Base-by-base conservation (phyloP, 2,113 vertebrate genomes). In the Mus pahari region DNA sequence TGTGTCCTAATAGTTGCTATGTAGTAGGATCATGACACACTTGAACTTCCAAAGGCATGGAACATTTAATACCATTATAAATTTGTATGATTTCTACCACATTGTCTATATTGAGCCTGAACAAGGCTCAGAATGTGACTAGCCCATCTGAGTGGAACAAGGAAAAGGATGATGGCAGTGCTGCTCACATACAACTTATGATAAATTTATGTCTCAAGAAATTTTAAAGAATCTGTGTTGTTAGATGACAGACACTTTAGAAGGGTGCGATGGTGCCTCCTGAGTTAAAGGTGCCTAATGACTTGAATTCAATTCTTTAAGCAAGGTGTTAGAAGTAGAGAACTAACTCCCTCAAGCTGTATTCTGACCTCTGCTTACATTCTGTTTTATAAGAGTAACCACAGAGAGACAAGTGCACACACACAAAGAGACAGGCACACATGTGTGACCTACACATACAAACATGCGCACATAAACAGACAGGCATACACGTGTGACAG, bases 281-380 rank as follows among this genome's bases (percentile, higher is more conserved):
- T 1, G 3, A 4, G 22, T 28, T 48, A 68, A 33, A 33, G 1
- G 31, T 13, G 17, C 2, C 28, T 48, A 48, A 22, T 86, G 28
- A 7, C 42, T 48, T 68, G 10, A 13, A 17, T 36, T 36, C 39
- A 48, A 12, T 66, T 31, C 42, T 48, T 5, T 13, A 45, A 31
- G 19, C 28, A 11, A 33, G 12, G 17, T 48, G 62, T 31, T 48
- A 86, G 16, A 64, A 48, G 5, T 9, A 83, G 36, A 48, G 28
- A 31, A 48, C 1, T 3, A 66, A 50, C 5, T 48, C 1, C 62
- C 16, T 66, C 9, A 33, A 12, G 4, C 0, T 64, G 4, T 33
- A 31, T 31, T 33, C 26, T 39, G 24, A 64, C 26, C 3, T 62
- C 24, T 62, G 36, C 22, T 42, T 14, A 86, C 36, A n/a, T 42